Conservation (phyloP, 2,113 vertebrate species). For the Petroica traversi region DNA sequence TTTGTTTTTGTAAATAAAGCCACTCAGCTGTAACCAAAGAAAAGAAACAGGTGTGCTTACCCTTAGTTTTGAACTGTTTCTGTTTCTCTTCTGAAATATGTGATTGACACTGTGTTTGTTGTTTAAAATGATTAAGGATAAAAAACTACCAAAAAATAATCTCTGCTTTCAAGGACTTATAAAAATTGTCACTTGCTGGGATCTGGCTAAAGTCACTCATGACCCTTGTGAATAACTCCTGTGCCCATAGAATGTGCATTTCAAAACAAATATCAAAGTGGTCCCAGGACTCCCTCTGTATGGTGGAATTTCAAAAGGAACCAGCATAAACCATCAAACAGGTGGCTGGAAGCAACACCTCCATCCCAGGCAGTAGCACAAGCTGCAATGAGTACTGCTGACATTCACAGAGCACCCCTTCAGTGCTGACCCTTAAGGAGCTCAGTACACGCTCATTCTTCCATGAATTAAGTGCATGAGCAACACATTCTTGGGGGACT, state of each 20-base stretch:
- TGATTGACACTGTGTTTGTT: not conserved
- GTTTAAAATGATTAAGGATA: not conserved
- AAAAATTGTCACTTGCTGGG: not conserved
- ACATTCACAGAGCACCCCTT: not conserved
- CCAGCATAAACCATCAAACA: not conserved
- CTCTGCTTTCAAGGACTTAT: not conserved
- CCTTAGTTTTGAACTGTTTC: not conserved
- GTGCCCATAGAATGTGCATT: not conserved
- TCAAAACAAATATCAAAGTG: not conserved
- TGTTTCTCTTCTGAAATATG: not conserved
- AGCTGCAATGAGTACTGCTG: not conserved
- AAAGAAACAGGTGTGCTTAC: not conserved
- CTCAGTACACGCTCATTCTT: not conserved
- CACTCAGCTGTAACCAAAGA: not conserved
- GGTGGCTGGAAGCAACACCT: not conserved
- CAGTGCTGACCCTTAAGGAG: not conserved
- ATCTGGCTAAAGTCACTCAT: not conserved
- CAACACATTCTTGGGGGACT: not conserved
- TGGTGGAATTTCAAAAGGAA: not conserved
- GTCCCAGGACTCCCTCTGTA: not conserved
- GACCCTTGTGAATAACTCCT: not conserved
- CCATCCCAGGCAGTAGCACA: fast-evolving
- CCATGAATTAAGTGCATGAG: not conserved
- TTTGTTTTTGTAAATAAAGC: not conserved
- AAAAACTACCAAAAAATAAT: not conserved